Conservation (phyloP, 1,140 invertebrate genomes). For the Caenorhabditis elegans region DNA sequence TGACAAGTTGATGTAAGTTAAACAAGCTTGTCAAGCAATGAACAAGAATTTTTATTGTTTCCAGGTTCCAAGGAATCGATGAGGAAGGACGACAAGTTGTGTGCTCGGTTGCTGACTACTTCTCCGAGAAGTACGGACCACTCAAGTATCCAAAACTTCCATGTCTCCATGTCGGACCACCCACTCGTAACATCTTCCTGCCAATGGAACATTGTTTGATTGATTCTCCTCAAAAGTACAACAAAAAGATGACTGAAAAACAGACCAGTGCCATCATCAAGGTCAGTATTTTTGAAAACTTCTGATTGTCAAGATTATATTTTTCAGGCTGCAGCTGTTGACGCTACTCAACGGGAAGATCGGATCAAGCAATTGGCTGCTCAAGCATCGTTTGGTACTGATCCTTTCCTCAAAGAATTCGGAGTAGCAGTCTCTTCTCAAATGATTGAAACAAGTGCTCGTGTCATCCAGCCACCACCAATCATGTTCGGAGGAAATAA, state of each 20-base stretch:
- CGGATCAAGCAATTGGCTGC: conserved; percentile 46
- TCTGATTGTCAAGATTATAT: no score
- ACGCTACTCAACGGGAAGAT: conserved; percentile 56
- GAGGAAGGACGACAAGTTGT: conserved; percentile 18
- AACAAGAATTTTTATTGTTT: not conserved
- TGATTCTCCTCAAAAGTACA: conserved; percentile 62
- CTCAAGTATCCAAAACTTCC: conserved; percentile 62
- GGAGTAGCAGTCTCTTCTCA: conserved; percentile 87
- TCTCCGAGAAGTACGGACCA: conserved; percentile 53
- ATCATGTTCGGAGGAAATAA: conserved; percentile 82
- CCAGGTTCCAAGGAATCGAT: conserved; percentile 33
- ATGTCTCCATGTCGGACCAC: conserved; percentile 63
- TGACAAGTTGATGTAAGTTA: conserved; percentile 47
- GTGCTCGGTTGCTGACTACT: conserved; percentile 62
- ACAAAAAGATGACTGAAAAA: conserved; percentile 55
- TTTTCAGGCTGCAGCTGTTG: conserved; percentile 52
- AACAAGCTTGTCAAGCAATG: not conserved
- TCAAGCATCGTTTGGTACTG: conserved; percentile 47
- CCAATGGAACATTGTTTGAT: conserved; percentile 66
- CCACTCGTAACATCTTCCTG: conserved; percentile 53
- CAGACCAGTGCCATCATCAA: conserved; percentile 56
- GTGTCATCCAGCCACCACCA: conserved; percentile 92
- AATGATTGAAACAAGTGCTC: conserved; percentile 97
- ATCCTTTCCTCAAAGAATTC: conserved; percentile 58
- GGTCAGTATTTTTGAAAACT: no score